A percentile compares a stretch with the other conserved stretches of the same genome.
These are phyloP conservation scores for Erpornis zantholeuca DNA, from an alignment of 2,113 vertebrate genomes.

Conservation along the genomic window DNA sequence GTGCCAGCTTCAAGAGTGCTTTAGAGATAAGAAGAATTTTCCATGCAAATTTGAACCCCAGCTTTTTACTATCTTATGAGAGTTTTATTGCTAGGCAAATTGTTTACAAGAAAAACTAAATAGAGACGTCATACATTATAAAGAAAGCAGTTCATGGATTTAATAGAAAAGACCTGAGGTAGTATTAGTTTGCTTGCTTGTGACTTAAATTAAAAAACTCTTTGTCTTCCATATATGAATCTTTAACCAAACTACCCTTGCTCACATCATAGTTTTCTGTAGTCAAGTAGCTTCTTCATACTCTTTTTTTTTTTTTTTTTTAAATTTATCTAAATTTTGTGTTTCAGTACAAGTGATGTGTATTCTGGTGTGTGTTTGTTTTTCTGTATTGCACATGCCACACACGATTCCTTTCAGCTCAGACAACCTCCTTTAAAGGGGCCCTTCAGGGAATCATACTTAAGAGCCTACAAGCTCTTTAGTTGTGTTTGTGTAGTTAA, in stretches of 20 bases:
- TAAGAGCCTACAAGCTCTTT: not conserved
- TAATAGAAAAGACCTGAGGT: not conserved
- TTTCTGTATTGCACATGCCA: not conserved
- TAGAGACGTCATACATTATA: not conserved
- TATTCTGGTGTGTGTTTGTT: not conserved
- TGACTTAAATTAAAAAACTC: not conserved
- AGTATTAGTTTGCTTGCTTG: not conserved
- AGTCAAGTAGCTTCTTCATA: not conserved
- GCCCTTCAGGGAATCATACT: not conserved
- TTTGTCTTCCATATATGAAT: not conserved
- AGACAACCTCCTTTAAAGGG: not conserved
- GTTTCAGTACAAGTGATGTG: not conserved
- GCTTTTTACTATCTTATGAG: not conserved
- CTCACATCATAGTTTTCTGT: not conserved
- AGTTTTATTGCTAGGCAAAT: not conserved
- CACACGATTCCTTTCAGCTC: not conserved
- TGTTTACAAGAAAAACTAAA: not conserved
- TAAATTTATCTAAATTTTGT: not conserved
- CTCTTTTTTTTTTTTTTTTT: not conserved
- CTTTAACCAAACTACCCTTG: not conserved
- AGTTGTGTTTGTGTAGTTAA: not conserved
- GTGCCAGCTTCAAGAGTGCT: not conserved
- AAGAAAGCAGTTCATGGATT: not conserved
- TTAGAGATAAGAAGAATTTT: not conserved
- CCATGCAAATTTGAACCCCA: not conserved